Base-by-base conservation (phyloP, 2,113 vertebrate species). In the Epinephelus cyanopodus region DNA sequence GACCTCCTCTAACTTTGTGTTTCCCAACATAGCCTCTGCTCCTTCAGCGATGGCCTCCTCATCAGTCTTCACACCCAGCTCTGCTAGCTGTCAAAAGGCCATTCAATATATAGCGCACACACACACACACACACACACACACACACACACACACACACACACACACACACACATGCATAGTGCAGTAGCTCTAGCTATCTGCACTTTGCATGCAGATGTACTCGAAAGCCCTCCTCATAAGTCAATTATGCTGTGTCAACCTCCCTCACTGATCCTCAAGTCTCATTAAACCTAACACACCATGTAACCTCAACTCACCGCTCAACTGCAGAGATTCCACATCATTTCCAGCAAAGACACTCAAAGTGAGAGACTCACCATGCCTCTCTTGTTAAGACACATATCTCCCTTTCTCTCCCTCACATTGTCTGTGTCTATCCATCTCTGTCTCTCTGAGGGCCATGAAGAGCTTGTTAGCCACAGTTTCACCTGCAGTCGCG, bases 21-120 rank as follows among this genome's bases (percentile, higher is more conserved):
- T 83, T 84, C 87, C 79, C 56, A 88, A 86, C 89, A 85, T 82
- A 79, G 75, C 72, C 78, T 73, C 71, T 57, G 68, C 83, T 85
- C 47, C 68, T 69, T 79, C 65, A 71, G 42, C 18, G 85, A 87
- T 50, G 37, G 60, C 64, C 70, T 72, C 70, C 70, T 83, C 70
- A 54, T 78, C 53, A 29, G 19, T 75, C 64, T 70, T 80, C 77
- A 52, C 73, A 72, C 65, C 39, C 72, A 60, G 72, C 80, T 23
- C 71, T n/a, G 48, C 73, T 57, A 17, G 37, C 71, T 87, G 84
- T 90, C 77, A 66, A 79, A 89, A 85, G 60, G 39, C 50, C 56
- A 64, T 78, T 89, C 42, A 6, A 37, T 64, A 64, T 50, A 54
- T 33, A 65, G 56, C 4, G 29, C 5, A 0, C 29, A 2, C 33